Percentiles rank a stretch among this genome's conserved stretches.
phyloP scores from a whole-genome alignment of 2,888 invertebrate species.

The Strigamia transsilvanica region DNA sequence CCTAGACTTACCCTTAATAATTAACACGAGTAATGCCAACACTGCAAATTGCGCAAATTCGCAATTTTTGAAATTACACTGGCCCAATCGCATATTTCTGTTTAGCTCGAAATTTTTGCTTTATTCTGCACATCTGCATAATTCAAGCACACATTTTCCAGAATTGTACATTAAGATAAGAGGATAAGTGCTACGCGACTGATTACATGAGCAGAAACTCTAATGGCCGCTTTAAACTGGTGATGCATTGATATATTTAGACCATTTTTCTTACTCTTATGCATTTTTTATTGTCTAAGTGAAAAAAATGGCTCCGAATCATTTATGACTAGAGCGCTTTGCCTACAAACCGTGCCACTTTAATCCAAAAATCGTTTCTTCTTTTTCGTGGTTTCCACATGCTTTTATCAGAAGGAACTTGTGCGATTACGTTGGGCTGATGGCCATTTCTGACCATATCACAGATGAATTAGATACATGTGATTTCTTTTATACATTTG shows the following conservation, averaged over 20 bases:
- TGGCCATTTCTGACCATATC: constrained; percentile 43
- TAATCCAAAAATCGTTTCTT: constrained; percentile 27
- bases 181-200: no score
- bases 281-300: background rate
- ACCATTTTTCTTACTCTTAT: background rate
- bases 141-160: no score
- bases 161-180: no score
- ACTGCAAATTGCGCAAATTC: no score
- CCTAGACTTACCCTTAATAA: no score
- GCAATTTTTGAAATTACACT: no score
- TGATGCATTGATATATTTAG: background rate
- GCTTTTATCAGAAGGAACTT: constrained; percentile 31
- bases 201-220: no score
- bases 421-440: constrained; percentile 35
- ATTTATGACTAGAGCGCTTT: background rate
- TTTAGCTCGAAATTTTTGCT: no score
- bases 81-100: no score
- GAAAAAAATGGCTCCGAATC: background rate
- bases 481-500: constrained; percentile 37
- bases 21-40: no score
- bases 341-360: background rate
- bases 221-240: background rate
- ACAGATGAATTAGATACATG: constrained; percentile 39
- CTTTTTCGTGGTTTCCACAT: background rate
- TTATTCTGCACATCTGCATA: no score